Conservation (phyloP, 1,140 invertebrate species). For the Saccostrea cuccullata region DNA sequence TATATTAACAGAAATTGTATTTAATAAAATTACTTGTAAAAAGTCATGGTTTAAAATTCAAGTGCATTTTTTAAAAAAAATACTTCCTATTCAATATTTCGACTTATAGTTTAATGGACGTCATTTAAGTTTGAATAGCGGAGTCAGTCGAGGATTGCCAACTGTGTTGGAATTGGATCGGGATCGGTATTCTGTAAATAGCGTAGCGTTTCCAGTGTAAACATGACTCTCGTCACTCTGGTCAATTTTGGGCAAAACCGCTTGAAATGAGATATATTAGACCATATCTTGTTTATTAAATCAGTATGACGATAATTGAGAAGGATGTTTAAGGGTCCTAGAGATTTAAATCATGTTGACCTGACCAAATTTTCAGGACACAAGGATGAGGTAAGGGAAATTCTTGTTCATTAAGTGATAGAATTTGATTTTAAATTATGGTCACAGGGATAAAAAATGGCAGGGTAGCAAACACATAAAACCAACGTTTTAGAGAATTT, state of each 20-base stretch:
- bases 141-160: no score
- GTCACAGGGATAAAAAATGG: no score
- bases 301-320: background rate
- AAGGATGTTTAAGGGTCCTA: slow-evolving; percentile 68
- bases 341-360: slow-evolving; percentile 67
- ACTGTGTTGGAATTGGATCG: background rate
- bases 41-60: no score
- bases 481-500: no score
- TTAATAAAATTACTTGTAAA: no score
- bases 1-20: no score
- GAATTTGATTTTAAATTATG: no score
- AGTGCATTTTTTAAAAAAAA: no score
- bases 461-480: no score
- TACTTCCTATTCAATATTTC: no score
- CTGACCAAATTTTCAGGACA: slow-evolving; percentile 72
- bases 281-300: background rate
- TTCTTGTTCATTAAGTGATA: background rate
- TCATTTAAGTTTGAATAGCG: no score
- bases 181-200: slow-evolving; percentile 17
- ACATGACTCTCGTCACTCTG: background rate
- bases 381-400: slow-evolving; percentile 71
- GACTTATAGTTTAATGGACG: no score
- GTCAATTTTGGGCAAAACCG: background rate
- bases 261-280: background rate
- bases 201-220: background rate